A percentile compares a stretch with the other conserved stretches of the same genome.
Conservation (phyloP, 2,113 vertebrate genomes). For the Lepisosteus oculatus region DNA sequence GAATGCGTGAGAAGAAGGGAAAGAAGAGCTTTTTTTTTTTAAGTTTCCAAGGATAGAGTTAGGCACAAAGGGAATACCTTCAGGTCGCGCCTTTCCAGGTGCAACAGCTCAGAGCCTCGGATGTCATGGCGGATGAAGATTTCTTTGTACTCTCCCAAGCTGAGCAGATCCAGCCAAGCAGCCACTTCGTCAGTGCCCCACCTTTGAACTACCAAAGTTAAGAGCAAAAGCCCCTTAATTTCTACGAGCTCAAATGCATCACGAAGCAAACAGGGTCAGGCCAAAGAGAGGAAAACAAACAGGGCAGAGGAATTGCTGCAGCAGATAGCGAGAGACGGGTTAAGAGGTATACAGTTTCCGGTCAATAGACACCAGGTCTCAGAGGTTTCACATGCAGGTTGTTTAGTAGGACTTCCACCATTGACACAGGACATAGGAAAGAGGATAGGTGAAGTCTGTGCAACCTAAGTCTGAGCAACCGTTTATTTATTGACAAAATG, state of each 20-base stretch:
- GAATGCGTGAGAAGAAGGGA: constrained; percentile 20
- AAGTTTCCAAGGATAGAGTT: constrained; percentile 54
- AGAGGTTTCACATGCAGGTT: constrained; percentile 67
- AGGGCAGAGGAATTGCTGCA: constrained; percentile 62
- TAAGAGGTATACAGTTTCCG: constrained; percentile 39
- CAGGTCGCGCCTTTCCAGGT: constrained; percentile 97
- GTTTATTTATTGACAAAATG: no score
- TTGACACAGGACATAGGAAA: constrained; percentile 36
- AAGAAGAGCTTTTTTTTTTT: constrained; percentile 13
- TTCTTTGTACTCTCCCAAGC: constrained; percentile 98
- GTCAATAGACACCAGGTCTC: constrained; percentile 26
- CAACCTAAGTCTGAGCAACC: constrained; percentile 24
- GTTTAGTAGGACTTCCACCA: constrained; percentile 38
- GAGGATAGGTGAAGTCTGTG: constrained; percentile 51
- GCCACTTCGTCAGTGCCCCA: constrained; percentile 99
- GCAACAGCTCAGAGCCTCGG: constrained; percentile 97
- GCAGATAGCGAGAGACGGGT: constrained; percentile 69
- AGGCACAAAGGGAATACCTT: constrained; percentile 90
- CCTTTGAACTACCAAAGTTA: constrained; percentile 96
- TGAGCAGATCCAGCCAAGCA: constrained; percentile 98
- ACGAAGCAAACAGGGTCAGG: constrained; percentile 78
- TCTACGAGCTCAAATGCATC: constrained; percentile 75
- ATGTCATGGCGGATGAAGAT: constrained; percentile 98
- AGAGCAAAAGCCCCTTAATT: constrained; percentile 91
- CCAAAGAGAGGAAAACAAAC: constrained; percentile 64